Percentiles rank a stretch among this genome's conserved stretches.
Conservation (phyloP, 2,797 vertebrate species). For the Adrianichthys oophorus region DNA sequence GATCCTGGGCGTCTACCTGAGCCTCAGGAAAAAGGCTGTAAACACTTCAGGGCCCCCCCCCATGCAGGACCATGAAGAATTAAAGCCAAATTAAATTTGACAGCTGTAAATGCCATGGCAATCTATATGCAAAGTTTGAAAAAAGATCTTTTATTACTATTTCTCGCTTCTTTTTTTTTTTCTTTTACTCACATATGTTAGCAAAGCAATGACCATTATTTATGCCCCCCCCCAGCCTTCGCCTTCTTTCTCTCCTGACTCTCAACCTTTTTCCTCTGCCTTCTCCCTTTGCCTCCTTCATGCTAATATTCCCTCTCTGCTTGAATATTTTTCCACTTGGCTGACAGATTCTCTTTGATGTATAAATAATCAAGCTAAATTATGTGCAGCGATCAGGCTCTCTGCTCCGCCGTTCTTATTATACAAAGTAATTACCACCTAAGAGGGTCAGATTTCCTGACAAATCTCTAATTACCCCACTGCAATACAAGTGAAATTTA, state of each 20-base stretch:
- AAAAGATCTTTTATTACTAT: conserved; percentile 87
- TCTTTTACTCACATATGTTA: conserved; percentile 81
- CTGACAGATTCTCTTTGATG: conserved; percentile 93
- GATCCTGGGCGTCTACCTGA: conserved; percentile 89
- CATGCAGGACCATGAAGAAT: conserved; percentile 92
- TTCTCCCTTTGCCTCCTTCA: conserved; percentile 50
- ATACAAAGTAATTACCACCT: conserved; percentile 98
- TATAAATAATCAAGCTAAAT: conserved; percentile 99
- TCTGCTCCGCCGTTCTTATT: conserved; percentile 89
- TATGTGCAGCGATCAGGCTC: conserved; percentile 86
- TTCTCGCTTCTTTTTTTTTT: conserved; percentile 79
- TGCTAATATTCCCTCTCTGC: conserved; percentile 82
- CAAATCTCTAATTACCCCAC: conserved; percentile 97
- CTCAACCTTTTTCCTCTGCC: conserved; percentile 10
- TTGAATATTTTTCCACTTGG: conserved; percentile 89
- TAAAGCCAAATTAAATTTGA: conserved; percentile 99
- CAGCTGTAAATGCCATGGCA: conserved; percentile 95
- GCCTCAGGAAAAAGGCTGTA: conserved; percentile 91
- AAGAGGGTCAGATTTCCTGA: conserved; percentile 98
- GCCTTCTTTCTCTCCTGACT: conserved; percentile 2
- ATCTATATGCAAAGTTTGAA: conserved; percentile 97
- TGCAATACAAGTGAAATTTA: conserved; percentile 91
- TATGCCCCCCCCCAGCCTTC: conserved; percentile 36
- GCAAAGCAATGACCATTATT: conserved; percentile 78
- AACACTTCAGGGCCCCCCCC: conserved; percentile 85